A percentile compares a stretch with the other conserved stretches of the same genome.
Conservation (phyloP, 1,140 invertebrate species). For the Yoshiicerus persimilis region DNA sequence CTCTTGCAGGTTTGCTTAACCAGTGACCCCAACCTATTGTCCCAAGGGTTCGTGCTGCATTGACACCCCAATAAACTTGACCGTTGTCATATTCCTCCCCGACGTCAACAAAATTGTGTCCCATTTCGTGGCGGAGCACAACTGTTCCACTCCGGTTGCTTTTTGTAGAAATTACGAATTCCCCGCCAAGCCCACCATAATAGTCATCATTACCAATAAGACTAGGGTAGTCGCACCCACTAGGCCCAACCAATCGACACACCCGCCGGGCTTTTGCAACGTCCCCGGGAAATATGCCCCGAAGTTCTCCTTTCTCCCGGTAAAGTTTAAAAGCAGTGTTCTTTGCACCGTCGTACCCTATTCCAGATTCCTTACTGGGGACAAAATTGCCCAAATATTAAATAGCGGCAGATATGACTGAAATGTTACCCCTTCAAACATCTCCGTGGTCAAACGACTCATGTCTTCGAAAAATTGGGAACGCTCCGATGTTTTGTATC, state of each 20-base stretch:
- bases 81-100: conserved; percentile 39
- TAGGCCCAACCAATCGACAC: conserved; percentile 21
- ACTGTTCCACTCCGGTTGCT: conserved; percentile 39
- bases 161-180: conserved; percentile 46
- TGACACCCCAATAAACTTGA: conserved; percentile 28
- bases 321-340: conserved; percentile 37
- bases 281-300: conserved; percentile 37
- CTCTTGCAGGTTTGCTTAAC: neutral
- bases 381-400: conserved; percentile 48
- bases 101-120: conserved; percentile 39
- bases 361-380: conserved; percentile 42
- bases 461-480: conserved; percentile 44
- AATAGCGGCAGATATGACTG: conserved; percentile 36
- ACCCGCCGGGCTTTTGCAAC: conserved; percentile 21
- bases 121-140: conserved; percentile 44
- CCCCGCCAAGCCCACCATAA: conserved; percentile 41
- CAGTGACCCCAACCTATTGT: conserved; percentile 20
- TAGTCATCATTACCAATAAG: conserved; percentile 42
- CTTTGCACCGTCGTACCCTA: conserved; percentile 45
- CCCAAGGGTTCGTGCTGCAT: conserved; percentile 10
- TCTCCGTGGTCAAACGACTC: conserved; percentile 25
- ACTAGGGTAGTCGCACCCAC: conserved; percentile 37
- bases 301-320: conserved; percentile 33
- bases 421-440: conserved; percentile 46
- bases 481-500: conserved; percentile 29